Evolutionary conservation across 1,140 invertebrate genomes (phyloP), one percentile per base, ranked within the genome.

Genomic region (Aphidius gifuensis): DNA sequence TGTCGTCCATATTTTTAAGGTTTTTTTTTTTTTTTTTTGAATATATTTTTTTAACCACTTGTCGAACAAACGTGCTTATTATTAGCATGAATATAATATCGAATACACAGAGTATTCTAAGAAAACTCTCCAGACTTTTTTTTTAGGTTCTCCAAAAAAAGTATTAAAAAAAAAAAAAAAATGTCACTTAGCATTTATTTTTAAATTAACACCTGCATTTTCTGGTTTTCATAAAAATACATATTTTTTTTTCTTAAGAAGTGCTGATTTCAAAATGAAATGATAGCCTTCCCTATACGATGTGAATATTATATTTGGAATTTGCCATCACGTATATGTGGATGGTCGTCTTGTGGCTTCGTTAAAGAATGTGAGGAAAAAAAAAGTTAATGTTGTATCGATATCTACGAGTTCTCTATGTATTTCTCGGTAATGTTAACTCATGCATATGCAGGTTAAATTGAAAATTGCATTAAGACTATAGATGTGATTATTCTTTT

Each of bases 41-140:
- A 32, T 32, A 32, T 32, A 32, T 32, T 32, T 32, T 32, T 32
- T 9, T 32, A 38, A 38, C 7, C 48, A 46, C 62, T 64, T 57
- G 63, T 74, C 67, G 68, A 69, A 73, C 65, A 61, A 61, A 69
- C 56, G 65, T 74, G 76, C 65, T 77, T 72, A 76, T 77, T 78
- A 64, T 67, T 68, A 60, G 61, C 64, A 69, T 68, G 74, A 74
- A 74, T 75, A 72, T 75, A 71, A 72, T 21, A 69, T 62, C 68
- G 67, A 32, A 40, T 45, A 44, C 7, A 32, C 23, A 32, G 0
- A 32, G 4, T 32, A 32, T 32, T 32, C 23, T 32, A 32, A 50
- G 49, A 32, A 32, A 50, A 53, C 23, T 50, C 57, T 48, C 58
- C 23, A 32, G 23, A 32, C 2, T 77, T 71, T 55, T 71, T 55